Evolutionary conservation across 2,888 invertebrate genomes (phyloP).

Genomic region (Polydrusus pterygomalis): DNA sequence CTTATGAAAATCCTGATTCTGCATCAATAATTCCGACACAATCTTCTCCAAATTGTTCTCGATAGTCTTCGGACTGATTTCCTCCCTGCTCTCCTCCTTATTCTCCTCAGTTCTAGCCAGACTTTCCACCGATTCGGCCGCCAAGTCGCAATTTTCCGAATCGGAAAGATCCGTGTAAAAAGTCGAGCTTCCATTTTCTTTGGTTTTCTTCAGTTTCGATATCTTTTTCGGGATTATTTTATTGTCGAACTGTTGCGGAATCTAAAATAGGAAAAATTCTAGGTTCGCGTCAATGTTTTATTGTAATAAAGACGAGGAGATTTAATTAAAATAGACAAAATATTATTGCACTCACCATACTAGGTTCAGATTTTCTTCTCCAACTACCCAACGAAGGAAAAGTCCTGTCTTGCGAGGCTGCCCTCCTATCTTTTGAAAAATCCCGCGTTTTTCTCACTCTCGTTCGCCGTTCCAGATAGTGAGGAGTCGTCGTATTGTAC

Average conservation of each 20-base stretch:
- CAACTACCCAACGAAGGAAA: conserved; percentile 78
- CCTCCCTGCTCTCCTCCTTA: conserved; percentile 68
- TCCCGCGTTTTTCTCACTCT: conserved; percentile 77
- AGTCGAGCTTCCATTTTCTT: conserved; percentile 76
- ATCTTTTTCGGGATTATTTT: conserved; percentile 83
- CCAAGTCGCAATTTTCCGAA: conserved; percentile 73
- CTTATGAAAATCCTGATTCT: conserved; percentile 88
- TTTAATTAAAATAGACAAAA: no score
- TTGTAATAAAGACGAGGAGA: no score
- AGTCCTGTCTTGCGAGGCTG: conserved; percentile 72
- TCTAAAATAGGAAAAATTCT: conserved; percentile 25
- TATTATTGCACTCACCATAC: conserved; percentile 67
- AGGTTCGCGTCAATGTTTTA: background rate
- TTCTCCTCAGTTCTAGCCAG: conserved; percentile 62
- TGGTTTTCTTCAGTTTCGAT: conserved; percentile 81
- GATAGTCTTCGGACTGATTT: conserved; percentile 72
- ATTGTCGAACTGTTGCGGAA: conserved; percentile 73
- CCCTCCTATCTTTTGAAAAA: conserved; percentile 64
- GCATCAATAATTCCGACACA: conserved; percentile 87
- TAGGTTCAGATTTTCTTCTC: conserved; percentile 84
- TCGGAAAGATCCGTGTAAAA: conserved; percentile 82
- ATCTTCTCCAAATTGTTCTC: conserved; percentile 82
- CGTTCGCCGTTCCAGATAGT: conserved; percentile 91
- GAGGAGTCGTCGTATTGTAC: conserved; percentile 89
- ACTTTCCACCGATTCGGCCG: conserved; percentile 78